Percentiles rank a stretch among this genome's conserved stretches.
Conservation (phyloP, 2,797 vertebrate species). For the Mus minutoides region DNA sequence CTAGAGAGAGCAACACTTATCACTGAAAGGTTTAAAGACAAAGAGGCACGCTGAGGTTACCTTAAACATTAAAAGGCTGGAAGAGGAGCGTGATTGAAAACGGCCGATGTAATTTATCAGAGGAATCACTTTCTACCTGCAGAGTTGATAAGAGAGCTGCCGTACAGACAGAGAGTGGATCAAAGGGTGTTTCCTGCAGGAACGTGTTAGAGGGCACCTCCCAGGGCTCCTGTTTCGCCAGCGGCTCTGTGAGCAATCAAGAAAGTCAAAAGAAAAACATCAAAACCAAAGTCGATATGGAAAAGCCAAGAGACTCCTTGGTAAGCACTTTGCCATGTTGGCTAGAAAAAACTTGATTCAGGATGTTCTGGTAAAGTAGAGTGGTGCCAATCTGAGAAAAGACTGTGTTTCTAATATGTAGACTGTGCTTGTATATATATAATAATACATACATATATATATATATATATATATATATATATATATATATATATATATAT, state of each 20-base stretch:
- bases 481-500: too few species aligned
- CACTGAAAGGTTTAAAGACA: conserved; percentile 86
- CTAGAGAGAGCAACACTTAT: conserved; percentile 87
- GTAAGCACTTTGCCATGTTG: conserved; percentile 87
- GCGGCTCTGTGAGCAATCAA: conserved; percentile 87
- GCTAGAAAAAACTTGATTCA: background rate
- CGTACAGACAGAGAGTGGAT: conserved; percentile 88
- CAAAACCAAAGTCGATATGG: conserved; percentile 89
- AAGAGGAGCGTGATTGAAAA: conserved; percentile 84
- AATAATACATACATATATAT: too few species aligned
- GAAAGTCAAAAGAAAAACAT: conserved; percentile 91
- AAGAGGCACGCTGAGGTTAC: conserved; percentile 83
- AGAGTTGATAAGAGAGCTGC: conserved; percentile 90
- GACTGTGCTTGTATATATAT: background rate
- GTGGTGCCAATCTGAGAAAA: background rate
- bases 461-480: too few species aligned
- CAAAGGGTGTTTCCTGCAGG: conserved; percentile 91
- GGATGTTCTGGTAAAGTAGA: background rate
- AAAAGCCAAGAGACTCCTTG: conserved; percentile 89
- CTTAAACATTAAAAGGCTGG: conserved; percentile 85
- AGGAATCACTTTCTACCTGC: conserved; percentile 89
- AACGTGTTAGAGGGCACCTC: conserved; percentile 90
- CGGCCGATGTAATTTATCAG: conserved; percentile 90
- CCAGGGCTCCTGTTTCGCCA: conserved; percentile 86
- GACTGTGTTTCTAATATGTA: background rate